Percentiles rank a stretch among this genome's conserved stretches.
phyloP scores from a whole-genome alignment of 1,140 invertebrate genomes.

The Pseudomyrmex pallidus region DNA sequence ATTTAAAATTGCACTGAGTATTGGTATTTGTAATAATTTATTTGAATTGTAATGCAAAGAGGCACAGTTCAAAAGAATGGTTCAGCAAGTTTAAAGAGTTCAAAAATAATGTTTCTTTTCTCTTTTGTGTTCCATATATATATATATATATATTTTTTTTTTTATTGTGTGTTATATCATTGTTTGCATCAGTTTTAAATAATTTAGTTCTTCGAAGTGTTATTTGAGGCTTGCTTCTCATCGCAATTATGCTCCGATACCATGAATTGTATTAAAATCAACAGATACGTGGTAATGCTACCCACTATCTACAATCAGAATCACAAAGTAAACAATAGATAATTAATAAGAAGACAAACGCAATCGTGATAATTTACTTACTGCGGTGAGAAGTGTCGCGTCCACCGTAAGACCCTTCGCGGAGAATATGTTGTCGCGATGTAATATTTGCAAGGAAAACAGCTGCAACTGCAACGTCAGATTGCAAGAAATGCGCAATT shows the following conservation, averaged over 20 bases:
- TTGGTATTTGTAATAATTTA: neutral
- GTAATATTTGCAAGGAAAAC: constrained; percentile 78
- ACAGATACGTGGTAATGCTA: constrained; percentile 73
- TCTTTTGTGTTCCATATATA: too few relatives aligned
- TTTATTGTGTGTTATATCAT: neutral
- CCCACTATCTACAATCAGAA: constrained; percentile 71
- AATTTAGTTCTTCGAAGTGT: neutral
- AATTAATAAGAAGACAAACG: constrained; percentile 6
- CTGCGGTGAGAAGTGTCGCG: constrained; percentile 69
- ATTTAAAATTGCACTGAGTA: neutral
- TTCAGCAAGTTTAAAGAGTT: neutral
- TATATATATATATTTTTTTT: neutral
- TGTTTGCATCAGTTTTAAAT: too few relatives aligned
- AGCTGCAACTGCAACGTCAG: constrained; percentile 72
- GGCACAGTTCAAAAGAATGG: neutral
- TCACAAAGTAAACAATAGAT: neutral
- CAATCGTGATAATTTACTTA: constrained; percentile 39
- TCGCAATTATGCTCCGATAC: neutral
- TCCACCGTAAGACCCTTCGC: constrained; percentile 74
- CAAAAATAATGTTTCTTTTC: neutral
- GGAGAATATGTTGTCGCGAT: constrained; percentile 73
- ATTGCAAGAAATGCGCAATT: neutral
- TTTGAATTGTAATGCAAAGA: neutral
- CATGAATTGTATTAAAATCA: constrained; percentile 78
- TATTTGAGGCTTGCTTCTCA: neutral